A percentile compares a stretch with the other conserved stretches of the same genome.
These are phyloP conservation scores for Varanus komodoensis DNA, from an alignment of 2,113 vertebrate genomes.

Conservation along the genomic window DNA sequence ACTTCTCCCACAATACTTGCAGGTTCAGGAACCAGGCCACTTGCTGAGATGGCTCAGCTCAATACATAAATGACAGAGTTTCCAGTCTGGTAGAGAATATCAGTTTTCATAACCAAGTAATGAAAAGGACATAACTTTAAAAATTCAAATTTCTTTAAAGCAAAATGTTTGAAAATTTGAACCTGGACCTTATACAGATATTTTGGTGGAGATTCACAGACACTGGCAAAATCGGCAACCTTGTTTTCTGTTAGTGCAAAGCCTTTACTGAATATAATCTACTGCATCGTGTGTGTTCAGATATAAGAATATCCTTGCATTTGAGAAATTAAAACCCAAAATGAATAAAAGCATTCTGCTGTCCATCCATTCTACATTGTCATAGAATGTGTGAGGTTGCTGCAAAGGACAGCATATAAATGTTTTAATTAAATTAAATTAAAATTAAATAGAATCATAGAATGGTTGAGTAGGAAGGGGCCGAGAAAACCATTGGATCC, in stretches of 20 bases:
- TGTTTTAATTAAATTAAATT: no score
- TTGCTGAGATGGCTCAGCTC: background rate
- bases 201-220: background rate
- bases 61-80: background rate
- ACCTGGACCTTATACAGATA: background rate
- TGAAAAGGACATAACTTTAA: background rate
- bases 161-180: background rate
- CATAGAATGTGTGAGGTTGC: no score
- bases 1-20: background rate
- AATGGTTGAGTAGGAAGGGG: no score
- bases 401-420: no score
- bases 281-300: accelerated
- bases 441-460: no score
- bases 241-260: background rate
- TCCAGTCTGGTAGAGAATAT: background rate
- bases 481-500: no score
- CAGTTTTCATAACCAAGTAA: background rate
- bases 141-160: background rate
- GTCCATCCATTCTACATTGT: slow-evolving; percentile 53
- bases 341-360: slow-evolving; percentile 24
- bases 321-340: slow-evolving; percentile 15
- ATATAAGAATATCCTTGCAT: slow-evolving; percentile 44
- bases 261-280: background rate
- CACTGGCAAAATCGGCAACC: background rate
- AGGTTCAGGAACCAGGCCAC: background rate